phyloP scores from a whole-genome alignment of 2,113 vertebrate genomes.

The Phalacrocorax aristotelis region DNA sequence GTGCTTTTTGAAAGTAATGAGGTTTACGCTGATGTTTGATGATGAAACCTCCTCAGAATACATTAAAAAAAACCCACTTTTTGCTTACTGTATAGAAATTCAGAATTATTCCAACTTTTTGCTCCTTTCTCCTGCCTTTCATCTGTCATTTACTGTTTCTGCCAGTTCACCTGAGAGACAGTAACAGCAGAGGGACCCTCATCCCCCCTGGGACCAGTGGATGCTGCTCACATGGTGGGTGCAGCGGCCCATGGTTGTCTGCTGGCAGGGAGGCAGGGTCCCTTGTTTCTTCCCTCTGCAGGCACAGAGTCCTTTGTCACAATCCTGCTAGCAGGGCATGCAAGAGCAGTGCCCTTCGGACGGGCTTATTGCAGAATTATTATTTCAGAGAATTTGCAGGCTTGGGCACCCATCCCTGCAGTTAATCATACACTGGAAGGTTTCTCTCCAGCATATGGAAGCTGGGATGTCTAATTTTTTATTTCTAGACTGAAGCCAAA shows the following conservation, averaged over 20 bases:
- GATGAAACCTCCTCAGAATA: not conserved
- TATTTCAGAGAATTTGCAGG: not conserved
- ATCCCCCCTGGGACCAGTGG: not conserved
- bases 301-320: not conserved
- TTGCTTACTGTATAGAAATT: not conserved
- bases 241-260: accelerated
- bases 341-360: accelerated
- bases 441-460: not conserved
- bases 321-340: not conserved
- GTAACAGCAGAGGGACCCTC: not conserved
- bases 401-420: not conserved
- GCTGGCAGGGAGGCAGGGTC: not conserved
- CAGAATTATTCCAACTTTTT: not conserved
- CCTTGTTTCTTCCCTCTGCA: not conserved
- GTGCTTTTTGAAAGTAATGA: not conserved
- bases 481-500: not conserved
- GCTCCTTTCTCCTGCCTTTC: not conserved
- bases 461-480: not conserved
- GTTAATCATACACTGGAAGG: not conserved
- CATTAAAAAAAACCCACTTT: not conserved
- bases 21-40: not conserved
- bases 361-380: not conserved
- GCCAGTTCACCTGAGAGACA: accelerated
- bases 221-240: accelerated
- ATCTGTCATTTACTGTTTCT: not conserved